Evolutionary conservation across 1,140 invertebrate genomes (phyloP).

Genomic region (Neoseiulus cucumeris): DNA sequence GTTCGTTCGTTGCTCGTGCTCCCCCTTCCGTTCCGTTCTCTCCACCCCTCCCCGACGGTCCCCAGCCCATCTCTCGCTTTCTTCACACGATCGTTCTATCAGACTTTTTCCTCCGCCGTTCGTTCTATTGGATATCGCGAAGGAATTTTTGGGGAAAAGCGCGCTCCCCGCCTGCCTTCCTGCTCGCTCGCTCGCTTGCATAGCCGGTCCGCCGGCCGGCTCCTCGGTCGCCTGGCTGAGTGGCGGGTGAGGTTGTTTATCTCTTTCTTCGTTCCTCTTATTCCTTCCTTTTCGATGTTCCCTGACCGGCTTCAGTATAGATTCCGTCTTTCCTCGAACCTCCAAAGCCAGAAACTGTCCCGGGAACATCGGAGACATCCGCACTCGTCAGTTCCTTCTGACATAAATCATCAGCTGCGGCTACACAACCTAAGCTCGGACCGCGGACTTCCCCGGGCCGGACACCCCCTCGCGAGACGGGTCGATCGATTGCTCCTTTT

Average conservation of each 20-base stretch:
- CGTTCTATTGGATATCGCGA: slow-evolving; percentile 10
- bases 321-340: too few relatives aligned
- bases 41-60: not conserved
- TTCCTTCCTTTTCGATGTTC: too few relatives aligned
- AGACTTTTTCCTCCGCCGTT: not conserved
- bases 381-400: too few relatives aligned
- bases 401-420: too few relatives aligned
- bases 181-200: not conserved
- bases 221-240: not conserved
- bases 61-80: not conserved
- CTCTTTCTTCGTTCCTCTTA: too few relatives aligned
- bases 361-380: too few relatives aligned
- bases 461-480: too few relatives aligned
- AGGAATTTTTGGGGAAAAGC: slow-evolving; percentile 12
- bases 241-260: not conserved
- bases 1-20: not conserved
- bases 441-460: too few relatives aligned
- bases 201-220: not conserved
- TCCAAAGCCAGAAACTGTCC: too few relatives aligned
- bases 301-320: too few relatives aligned
- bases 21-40: not conserved
- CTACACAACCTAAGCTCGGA: too few relatives aligned
- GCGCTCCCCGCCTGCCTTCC: not conserved
- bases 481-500: too few relatives aligned
- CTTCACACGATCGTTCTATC: not conserved